A percentile compares a stretch with the other conserved stretches of the same genome.
Evolutionary conservation across 2,888 invertebrate species (phyloP).

Genomic region (Magallana nippona): DNA sequence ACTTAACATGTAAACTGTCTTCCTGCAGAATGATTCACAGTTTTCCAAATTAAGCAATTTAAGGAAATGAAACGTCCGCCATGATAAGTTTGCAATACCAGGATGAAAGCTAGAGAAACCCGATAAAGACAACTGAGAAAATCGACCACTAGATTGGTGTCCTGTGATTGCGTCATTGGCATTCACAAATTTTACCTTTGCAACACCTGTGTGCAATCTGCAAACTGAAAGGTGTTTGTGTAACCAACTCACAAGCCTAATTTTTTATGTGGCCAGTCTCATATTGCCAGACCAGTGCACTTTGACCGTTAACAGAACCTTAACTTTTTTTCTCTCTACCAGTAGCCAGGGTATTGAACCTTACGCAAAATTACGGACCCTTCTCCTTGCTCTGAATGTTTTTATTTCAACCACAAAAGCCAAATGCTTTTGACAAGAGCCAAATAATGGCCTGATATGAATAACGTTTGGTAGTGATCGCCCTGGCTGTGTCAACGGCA

Average conservation of each 20-base stretch:
- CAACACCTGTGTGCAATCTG: conserved; percentile 12
- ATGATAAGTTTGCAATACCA: background rate
- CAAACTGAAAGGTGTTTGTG: conserved; percentile 38
- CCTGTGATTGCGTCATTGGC: conserved; percentile 1
- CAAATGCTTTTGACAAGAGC: conserved; percentile 34
- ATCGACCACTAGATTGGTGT: background rate
- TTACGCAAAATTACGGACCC: conserved; percentile 47
- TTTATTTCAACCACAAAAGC: conserved; percentile 34
- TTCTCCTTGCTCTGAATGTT: background rate
- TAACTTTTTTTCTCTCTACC: background rate
- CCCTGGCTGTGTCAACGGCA: conserved; percentile 49
- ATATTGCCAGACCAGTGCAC: conserved; percentile 30
- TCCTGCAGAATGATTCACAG: no score
- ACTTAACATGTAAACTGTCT: no score
- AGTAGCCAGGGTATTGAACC: conserved; percentile 40
- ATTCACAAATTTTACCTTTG: conserved; percentile 39
- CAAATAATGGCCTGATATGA: conserved; percentile 23
- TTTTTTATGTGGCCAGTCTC: conserved; percentile 39
- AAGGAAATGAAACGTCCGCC: background rate
- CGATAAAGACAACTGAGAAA: background rate
- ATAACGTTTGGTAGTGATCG: conserved; percentile 34
- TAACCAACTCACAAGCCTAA: conserved; percentile 31
- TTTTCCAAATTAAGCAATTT: no score
- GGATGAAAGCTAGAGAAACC: background rate
- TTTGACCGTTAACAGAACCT: conserved; percentile 32